These are phyloP conservation scores for Drosophila fulvimacula DNA, from an alignment of 2,888 invertebrate species.

Conservation along the genomic window DNA sequence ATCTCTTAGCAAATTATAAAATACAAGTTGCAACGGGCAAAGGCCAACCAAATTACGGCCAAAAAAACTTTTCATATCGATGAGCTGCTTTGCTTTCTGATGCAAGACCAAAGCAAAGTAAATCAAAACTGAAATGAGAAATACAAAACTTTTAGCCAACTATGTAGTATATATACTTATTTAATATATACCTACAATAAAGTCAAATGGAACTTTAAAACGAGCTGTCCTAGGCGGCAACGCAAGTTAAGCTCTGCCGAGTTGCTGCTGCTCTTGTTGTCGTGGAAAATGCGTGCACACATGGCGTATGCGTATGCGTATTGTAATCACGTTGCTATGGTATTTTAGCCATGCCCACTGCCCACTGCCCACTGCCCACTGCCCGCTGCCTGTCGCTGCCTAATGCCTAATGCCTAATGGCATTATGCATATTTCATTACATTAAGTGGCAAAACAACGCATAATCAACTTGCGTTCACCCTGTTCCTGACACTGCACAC, in stretches of 20 bases:
- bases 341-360: conserved; percentile 25
- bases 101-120: conserved; percentile 6
- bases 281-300: conserved; percentile 16
- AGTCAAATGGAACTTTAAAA: conserved; percentile 12
- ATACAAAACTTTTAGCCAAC: neutral
- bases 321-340: conserved; percentile 44
- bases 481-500: conserved; percentile 51
- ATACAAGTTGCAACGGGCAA: conserved; percentile 16
- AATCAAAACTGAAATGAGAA: conserved; percentile 7
- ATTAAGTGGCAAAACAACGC: conserved; percentile 79
- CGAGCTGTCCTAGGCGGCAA: neutral
- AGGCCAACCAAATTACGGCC: conserved; percentile 14
- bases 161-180: neutral
- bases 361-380: too few relatives aligned
- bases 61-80: conserved; percentile 31
- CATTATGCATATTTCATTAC: conserved; percentile 78
- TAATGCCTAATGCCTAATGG: conserved; percentile 68
- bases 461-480: conserved; percentile 68
- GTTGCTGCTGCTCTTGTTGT: neutral
- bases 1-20: conserved; percentile 15
- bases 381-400: conserved; percentile 23
- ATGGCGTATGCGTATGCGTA: conserved; percentile 52
- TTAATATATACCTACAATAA: neutral
- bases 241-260: neutral
- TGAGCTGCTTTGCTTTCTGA: neutral